Base-by-base conservation (phyloP, 2,888 invertebrate species). In the Drosophila subquinaria region DNA sequence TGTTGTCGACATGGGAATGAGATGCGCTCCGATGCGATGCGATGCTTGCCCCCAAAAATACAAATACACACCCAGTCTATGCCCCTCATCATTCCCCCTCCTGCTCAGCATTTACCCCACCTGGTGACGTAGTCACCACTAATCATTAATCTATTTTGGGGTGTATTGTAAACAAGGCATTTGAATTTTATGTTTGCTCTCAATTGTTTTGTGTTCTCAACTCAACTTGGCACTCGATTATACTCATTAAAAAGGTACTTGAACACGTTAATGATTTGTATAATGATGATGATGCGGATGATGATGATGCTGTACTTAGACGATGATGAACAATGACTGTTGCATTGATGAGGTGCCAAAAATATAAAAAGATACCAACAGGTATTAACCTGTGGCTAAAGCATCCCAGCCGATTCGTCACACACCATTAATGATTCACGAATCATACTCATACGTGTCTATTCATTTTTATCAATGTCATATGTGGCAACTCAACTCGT, bases 101-200 rank as follows among this genome's bases (percentile, higher is more conserved):
- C 38, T 38, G n/a, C 38, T n/a, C n/a, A n/a, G 6, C 38, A 38
- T 67, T 69, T 69, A 65, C 75, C 74, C 78, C 87, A 82, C 87
- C 88, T 84, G 88, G 90, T 88, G 90, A 89, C 84, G 90, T 90
- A 80, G 72, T 71, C 69, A 69, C 66, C 78, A 79, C 77, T 80
- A 90, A 89, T 89, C 88, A 89, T 78, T 59, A 69, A 76, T 79
- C 90, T 89, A 89, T 89, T 89, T 88, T 73, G 50, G 79, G 70
- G 53, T 56, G 66, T 70, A 87, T 72, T 82, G 81, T 83, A 82
- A 81, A 81, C 84, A 75, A n/a, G 53, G 64, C 75, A 76, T 57
- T 76, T 72, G 51, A 88, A 86, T 86, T 81, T 74, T 62, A 23
- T 38, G 23, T 23, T 59, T 43, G 74, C 77, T 86, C 74, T 80